phyloP scores from a whole-genome alignment of 1,140 invertebrate genomes.

The Scylla paramamosain region DNA sequence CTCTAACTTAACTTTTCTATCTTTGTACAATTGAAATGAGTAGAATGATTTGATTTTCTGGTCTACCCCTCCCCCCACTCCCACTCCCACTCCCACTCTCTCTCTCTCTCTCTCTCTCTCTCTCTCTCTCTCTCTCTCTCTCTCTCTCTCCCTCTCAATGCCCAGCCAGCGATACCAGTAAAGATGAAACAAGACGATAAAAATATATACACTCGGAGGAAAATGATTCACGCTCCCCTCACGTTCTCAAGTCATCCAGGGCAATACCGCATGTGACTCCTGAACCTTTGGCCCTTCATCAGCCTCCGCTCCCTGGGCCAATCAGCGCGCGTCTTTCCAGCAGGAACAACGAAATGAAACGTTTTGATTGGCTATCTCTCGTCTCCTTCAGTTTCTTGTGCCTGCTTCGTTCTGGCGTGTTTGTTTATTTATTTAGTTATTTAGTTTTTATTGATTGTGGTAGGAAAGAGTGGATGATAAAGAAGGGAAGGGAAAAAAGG shows the following conservation, averaged over 20 bases:
- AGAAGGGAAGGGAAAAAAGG: background rate
- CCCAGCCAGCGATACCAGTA: background rate
- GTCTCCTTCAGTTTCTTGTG: background rate
- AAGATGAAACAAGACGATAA: background rate
- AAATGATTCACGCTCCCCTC: background rate
- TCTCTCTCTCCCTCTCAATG: conserved; percentile 26
- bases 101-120: background rate
- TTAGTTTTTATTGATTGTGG: background rate
- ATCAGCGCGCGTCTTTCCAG: background rate
- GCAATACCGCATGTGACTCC: background rate
- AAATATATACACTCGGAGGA: background rate
- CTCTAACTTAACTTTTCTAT: too few relatives aligned
- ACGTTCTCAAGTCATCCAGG: conserved; percentile 16
- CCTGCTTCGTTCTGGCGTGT: too few relatives aligned
- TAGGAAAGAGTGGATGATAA: background rate
- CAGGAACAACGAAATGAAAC: background rate
- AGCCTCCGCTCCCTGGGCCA: background rate
- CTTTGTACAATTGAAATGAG: too few relatives aligned
- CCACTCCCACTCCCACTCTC: background rate
- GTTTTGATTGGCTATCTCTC: conserved; percentile 31
- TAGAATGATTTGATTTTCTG: background rate
- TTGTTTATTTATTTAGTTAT: too few relatives aligned
- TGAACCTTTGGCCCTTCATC: conserved; percentile 18
- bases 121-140: too few relatives aligned
- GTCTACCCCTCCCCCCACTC: background rate